Evolutionary conservation across 2,888 invertebrate species (phyloP).

Genomic region (Nemurella pictetii): DNA sequence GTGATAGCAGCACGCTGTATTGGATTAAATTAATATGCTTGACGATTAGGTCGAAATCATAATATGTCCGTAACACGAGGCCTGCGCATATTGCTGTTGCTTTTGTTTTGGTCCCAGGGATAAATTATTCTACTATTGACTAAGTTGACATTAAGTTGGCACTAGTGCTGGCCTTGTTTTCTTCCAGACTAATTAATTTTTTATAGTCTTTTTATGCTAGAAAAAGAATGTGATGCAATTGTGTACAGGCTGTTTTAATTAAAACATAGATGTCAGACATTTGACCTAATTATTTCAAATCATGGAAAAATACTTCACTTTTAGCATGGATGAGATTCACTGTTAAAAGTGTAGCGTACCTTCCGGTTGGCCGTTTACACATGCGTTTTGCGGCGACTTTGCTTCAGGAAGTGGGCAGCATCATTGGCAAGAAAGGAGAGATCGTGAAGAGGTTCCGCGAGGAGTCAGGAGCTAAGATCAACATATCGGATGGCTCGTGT

Average conservation of each 20-base stretch:
- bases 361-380: not conserved
- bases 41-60: too few relatives aligned
- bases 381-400: not conserved
- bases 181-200: not conserved
- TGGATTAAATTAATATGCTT: too few relatives aligned
- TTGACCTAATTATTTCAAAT: not conserved
- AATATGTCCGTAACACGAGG: too few relatives aligned
- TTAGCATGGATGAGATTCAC: too few relatives aligned
- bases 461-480: conserved; percentile 99
- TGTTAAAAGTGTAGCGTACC: too few relatives aligned
- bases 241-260: not conserved
- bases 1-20: too few relatives aligned
- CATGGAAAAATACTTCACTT: not conserved
- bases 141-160: not conserved
- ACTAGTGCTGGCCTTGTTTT: not conserved
- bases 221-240: not conserved
- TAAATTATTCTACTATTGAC: not conserved
- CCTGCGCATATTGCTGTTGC: too few relatives aligned
- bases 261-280: not conserved
- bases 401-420: conserved; percentile 93
- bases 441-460: conserved; percentile 99
- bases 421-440: conserved; percentile 98
- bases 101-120: not conserved
- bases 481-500: conserved; percentile 99
- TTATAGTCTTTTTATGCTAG: not conserved